Conservation (phyloP, 2,888 invertebrate genomes). For the Drosophila nigricruria region DNA sequence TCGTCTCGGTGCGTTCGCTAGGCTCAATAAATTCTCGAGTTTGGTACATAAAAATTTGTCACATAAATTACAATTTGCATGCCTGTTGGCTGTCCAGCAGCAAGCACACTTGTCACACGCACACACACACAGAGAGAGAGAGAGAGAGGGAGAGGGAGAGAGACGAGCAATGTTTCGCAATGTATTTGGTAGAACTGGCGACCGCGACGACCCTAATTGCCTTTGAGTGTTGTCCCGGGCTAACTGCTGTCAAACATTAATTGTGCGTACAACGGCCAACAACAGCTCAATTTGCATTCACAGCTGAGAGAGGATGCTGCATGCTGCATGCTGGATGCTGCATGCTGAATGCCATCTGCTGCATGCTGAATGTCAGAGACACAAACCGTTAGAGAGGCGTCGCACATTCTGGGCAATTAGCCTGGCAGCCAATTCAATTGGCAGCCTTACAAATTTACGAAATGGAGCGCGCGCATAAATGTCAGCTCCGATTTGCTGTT, state of each 20-base stretch:
- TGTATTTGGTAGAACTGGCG: slow-evolving; percentile 36
- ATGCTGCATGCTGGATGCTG: slow-evolving; percentile 8
- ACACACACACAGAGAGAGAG: neutral
- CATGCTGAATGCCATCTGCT: neutral
- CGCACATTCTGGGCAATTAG: slow-evolving; percentile 73
- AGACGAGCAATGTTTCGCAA: slow-evolving; percentile 58
- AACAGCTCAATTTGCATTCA: slow-evolving; percentile 76
- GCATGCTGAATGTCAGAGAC: slow-evolving; percentile 5
- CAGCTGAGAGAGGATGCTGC: slow-evolving; percentile 27
- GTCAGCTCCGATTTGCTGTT: slow-evolving; percentile 71
- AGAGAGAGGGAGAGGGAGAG: neutral
- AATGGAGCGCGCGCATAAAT: slow-evolving; percentile 81
- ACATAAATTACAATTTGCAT: slow-evolving; percentile 81
- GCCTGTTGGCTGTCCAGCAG: slow-evolving; percentile 59
- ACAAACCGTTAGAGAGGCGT: slow-evolving; percentile 59
- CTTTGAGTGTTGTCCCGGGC: slow-evolving; percentile 77
- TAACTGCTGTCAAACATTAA: slow-evolving; percentile 74
- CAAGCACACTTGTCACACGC: slow-evolving; percentile 57
- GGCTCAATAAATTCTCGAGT: slow-evolving; percentile 70
- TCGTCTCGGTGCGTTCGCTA: slow-evolving; percentile 40
- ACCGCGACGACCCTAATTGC: slow-evolving; percentile 74
- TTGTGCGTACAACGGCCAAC: slow-evolving; percentile 76
- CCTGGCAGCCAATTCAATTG: slow-evolving; percentile 46
- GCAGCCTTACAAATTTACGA: slow-evolving; percentile 52
- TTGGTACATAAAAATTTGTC: slow-evolving; percentile 79